phyloP scores from a whole-genome alignment of 2,113 vertebrate genomes.

The Strix aluco region DNA sequence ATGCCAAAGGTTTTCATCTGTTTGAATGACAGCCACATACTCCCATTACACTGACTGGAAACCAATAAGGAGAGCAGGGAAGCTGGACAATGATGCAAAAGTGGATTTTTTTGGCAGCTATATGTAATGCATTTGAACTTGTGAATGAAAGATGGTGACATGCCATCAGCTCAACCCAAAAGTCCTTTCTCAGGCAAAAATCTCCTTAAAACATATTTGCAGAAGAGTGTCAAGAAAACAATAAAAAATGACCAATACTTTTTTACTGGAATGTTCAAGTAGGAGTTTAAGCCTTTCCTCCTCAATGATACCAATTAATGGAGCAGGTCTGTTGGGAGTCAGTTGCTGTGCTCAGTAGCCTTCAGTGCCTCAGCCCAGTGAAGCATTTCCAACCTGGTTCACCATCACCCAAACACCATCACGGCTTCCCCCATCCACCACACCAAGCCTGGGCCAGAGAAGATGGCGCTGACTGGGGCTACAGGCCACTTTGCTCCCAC shows the following conservation, averaged over 20 bases:
- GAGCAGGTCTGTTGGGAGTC: background rate
- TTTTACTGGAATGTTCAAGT: background rate
- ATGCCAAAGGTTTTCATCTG: constrained; percentile 55
- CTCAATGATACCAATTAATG: background rate
- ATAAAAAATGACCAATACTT: background rate
- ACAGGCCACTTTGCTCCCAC: background rate
- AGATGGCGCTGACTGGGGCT: rapidly evolving
- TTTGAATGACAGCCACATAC: constrained; percentile 54
- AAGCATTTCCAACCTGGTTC: background rate
- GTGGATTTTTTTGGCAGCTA: constrained; percentile 12
- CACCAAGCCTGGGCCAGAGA: rapidly evolving
- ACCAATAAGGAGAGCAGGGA: background rate
- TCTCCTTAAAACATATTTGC: background rate
- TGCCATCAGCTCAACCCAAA: background rate
- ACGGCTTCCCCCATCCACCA: rapidly evolving
- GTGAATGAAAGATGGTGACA: constrained; percentile 41
- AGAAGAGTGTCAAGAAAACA: background rate
- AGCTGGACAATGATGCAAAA: background rate
- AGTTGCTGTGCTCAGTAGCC: background rate
- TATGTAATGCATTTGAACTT: background rate
- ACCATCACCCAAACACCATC: background rate
- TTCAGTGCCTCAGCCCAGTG: background rate
- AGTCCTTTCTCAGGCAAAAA: constrained; percentile 4
- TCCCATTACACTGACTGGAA: constrained; percentile 31
- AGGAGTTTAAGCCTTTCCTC: background rate